Evolutionary conservation across 2,113 vertebrate species (phyloP).

Genomic region (Cynoglossus semilaevis): DNA sequence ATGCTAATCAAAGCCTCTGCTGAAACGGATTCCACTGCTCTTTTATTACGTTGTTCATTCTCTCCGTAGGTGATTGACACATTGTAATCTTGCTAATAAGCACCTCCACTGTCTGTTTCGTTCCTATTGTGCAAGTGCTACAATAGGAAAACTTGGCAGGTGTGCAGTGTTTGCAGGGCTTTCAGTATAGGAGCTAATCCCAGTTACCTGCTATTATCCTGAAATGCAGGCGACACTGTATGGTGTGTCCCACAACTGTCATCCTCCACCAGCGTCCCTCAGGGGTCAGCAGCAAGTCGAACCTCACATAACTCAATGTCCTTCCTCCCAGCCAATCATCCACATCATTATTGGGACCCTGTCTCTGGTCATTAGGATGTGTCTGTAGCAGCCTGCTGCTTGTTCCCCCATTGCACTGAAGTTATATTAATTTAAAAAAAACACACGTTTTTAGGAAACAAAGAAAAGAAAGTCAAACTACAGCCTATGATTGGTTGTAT

Average conservation of each 20-base stretch:
- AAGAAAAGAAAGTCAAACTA: no score
- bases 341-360: conserved; percentile 41
- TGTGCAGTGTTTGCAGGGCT: conserved; percentile 28
- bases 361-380: conserved; percentile 48
- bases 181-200: conserved; percentile 37
- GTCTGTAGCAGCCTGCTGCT: conserved; percentile 5
- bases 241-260: conserved; percentile 23
- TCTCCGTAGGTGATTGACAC: conserved; percentile 62
- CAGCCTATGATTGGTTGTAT: no score
- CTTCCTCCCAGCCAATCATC: conserved; percentile 43
- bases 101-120: conserved; percentile 47
- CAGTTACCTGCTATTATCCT: conserved; percentile 56
- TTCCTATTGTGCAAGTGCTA: conserved; percentile 50
- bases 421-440: no score
- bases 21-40: conserved; percentile 61
- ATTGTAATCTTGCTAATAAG: conserved; percentile 71
- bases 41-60: conserved; percentile 59
- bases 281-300: conserved; percentile 60
- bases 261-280: conserved; percentile 33
- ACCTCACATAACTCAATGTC: conserved; percentile 46
- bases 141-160: conserved; percentile 49
- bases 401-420: neutral
- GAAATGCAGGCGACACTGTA: conserved; percentile 21
- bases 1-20: conserved; percentile 63
- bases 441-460: no score